Evolutionary conservation across 2,797 vertebrate genomes (phyloP).

Genomic region (Oryzias sinensis): DNA sequence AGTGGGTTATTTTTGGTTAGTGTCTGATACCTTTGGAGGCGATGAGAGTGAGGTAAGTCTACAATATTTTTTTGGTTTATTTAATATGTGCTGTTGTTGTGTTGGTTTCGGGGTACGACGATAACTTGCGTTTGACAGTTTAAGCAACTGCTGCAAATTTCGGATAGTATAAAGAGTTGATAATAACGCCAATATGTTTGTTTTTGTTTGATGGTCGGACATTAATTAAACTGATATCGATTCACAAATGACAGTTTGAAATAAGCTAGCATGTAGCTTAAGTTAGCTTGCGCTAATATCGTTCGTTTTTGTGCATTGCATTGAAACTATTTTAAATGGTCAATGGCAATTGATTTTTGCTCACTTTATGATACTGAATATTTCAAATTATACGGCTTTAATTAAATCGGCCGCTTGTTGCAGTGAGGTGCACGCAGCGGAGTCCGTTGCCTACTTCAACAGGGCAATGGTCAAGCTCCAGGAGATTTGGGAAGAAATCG

Average conservation of each 20-base stretch:
- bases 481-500: slow-evolving; percentile 94
- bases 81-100: slow-evolving; percentile 3
- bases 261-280: no score
- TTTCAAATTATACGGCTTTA: background rate
- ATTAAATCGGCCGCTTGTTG: background rate
- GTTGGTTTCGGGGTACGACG: background rate
- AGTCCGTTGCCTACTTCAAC: slow-evolving; percentile 87
- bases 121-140: slow-evolving; percentile 8
- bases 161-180: no score
- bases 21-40: slow-evolving; percentile 2
- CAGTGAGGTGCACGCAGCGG: slow-evolving; percentile 88
- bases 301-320: no score
- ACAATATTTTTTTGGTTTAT: background rate
- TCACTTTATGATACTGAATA: no score
- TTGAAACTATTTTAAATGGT: no score
- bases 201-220: no score
- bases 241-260: no score
- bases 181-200: no score
- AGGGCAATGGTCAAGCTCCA: slow-evolving; percentile 81
- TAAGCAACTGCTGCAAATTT: background rate
- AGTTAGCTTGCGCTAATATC: no score
- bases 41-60: slow-evolving; percentile 77
- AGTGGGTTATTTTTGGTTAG: background rate
- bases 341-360: no score
- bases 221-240: no score